Conservation (phyloP, 2,113 vertebrate species). For the Gorilla gorilla region DNA sequence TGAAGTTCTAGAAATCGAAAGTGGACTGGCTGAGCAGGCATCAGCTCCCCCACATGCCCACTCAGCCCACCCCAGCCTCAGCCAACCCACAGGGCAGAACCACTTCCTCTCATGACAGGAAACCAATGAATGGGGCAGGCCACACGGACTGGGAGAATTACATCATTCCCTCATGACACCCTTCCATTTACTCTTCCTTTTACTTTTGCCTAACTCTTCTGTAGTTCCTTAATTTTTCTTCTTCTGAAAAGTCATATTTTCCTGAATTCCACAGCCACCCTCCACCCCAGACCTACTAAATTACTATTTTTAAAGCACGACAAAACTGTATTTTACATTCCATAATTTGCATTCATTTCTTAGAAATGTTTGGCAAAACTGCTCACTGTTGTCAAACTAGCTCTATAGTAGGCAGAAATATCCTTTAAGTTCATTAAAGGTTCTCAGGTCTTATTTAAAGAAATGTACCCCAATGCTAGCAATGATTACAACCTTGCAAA, state of each 20-base stretch:
- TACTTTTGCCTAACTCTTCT: neutral
- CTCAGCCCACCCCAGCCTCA: neutral
- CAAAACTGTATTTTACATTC: neutral
- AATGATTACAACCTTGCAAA: neutral
- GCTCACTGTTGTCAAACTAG: conserved; percentile 21
- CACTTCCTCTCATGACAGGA: conserved; percentile 14
- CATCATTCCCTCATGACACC: no score
- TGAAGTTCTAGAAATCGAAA: neutral
- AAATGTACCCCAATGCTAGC: neutral
- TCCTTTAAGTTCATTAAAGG: neutral
- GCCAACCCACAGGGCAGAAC: neutral
- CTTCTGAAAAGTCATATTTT: neutral
- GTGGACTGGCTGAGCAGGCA: neutral
- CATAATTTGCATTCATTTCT: neutral
- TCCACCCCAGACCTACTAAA: neutral
- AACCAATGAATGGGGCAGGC: neutral
- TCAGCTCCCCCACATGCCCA: neutral
- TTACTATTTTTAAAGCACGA: neutral
- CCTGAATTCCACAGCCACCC: neutral
- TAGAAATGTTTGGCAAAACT: neutral
- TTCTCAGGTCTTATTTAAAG: neutral
- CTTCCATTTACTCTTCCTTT: neutral
- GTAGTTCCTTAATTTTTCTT: neutral
- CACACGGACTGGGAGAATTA: neutral
- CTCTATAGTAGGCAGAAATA: neutral